Evolutionary conservation across 2,888 invertebrate genomes (phyloP), one percentile per base, ranked within the genome.

Genomic region (Salticus scenicus): DNA sequence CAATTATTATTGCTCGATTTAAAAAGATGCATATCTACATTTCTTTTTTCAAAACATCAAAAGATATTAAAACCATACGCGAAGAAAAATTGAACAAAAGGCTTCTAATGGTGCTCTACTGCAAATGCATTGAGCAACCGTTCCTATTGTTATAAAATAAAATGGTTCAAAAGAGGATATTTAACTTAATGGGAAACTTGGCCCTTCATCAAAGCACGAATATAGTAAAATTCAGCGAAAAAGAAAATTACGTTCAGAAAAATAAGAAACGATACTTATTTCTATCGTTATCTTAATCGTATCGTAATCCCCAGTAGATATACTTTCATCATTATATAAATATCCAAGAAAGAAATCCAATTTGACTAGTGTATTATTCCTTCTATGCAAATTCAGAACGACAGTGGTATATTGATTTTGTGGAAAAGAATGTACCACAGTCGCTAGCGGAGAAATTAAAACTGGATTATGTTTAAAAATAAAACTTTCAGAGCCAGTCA

Each of bases 281-380:
- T 24, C 57, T 5, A 20, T 57, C 24, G 57, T 57, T 57, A 24
- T 24, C 57, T 24, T 57, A 57, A 57, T 57, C 24, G 57, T 5
- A 57, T 57, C 24, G 12, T 24, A 57, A 57, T 57, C 24, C 57
- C 57, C 57, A 1, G 17, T 57, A 57, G 57, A 57, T 57, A 57
- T 57, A 24, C 57, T 24, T 24, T 57, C 57, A 57, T 57, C 57
- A 57, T 57, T 57, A 24, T 57, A 57, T 24, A 47, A 47, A 47
- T 47, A 47, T 17, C 17, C 10, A 17, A 24, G 24, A 57, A 20
- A 24, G 20, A 57, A 57, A 57, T 57, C 24, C 57, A 57, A 57
- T 57, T 57, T 57, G 57, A 24, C 20, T 57, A 12, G 5, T 57
- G 24, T 57, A 24, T 57, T 57, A 24, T 17, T 1, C 24, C 24